Base-by-base conservation (phyloP, 2,888 invertebrate genomes). In the Pristionchus exspectatus region DNA sequence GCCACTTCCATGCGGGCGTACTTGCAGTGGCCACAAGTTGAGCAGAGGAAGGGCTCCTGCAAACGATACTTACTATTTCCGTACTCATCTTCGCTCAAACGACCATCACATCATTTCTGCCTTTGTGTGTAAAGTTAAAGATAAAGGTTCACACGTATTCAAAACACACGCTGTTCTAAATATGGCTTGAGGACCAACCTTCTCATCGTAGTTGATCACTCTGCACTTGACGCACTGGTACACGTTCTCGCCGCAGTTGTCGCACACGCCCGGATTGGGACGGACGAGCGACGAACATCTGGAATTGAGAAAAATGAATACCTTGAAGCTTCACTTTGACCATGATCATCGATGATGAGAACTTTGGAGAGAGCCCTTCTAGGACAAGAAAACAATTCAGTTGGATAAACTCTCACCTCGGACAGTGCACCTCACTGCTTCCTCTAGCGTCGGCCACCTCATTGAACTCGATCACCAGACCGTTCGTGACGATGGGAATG, bases 161-260 rank as follows among this genome's bases (percentile, higher is more conserved):
- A 50, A 69, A 27, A 12, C 63, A n/a, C n/a, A 91, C 74, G 24
- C 38, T 38, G 38, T 3, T 38, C 38, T 38, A 5, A 38, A 38
- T 38, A 38, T 38, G 38, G 38, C 2, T 38, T 5, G 38, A 38
- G 14, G 12, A 27, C 44, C 5, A 50, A 90, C 88, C 84, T 98
- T 98, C 95, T 99, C 98, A 95, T 98, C 98, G 95, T 99, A 99
- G 96, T 99, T 99, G 93, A 99, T 99, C 0, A 98, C 97, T 97
- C 97, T 97, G 96, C 99, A 99, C 96, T 99, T 99, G 96, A 98
- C 98, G 95, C 99, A 99, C 95, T 99, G 99, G 96, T 98, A 99
- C 0, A 99, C 99, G 95, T 99, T 99, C 95, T 99, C 99, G 0
- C 99, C 98, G 95, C 98, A 98, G 95, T 98, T 98, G 0, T 97